Evolutionary conservation across 64 coral and sea anemone genomes (phyloP), one percentile per base, ranked within the genome.

Genomic region (Stichodactyla mertensii): DNA sequence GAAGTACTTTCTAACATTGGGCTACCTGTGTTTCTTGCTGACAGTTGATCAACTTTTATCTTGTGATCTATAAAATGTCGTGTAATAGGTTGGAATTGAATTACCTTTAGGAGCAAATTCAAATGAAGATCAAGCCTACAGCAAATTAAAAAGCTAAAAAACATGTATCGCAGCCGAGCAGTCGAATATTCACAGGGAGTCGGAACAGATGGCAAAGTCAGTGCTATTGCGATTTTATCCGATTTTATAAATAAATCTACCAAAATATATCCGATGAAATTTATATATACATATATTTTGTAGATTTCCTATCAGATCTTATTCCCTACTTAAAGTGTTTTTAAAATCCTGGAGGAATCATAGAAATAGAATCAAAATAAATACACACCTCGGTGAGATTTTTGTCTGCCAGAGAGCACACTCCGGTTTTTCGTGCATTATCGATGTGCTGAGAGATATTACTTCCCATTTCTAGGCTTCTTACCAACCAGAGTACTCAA

Each of bases 371-470:
- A 62, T 16, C 16, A 15, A 19, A 18, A 5, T 26, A 78, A 18
- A 54, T 4, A 20, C 66, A 83, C 26, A 98, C 95, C 95, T 98
- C 95, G 12, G 61, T 67, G 23, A 98, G 81, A 13, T 87, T 78
- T 55, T 92, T 88, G 19, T 88, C 92, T 26, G 87, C 91, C 4
- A 94, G 85, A 18, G 92, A 92, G 66, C 92, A 98, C 60, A 98
- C 95, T 16, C 95, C 92, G 0, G 95, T 98, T 70, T 98, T 98
- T 74, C 87, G 87, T 36, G 95, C 95, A 83, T 86, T 94, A 71
- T 98, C 95, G 80, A 98, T 92, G 62, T 98, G 95, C 24, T 92
- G 92, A 55, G 92, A 82, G 19, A 98, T 87, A 18, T 92, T 91
- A 70, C 94, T 96, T 13, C 94, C 94, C 94, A 96, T 96, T 28